phyloP scores from a whole-genome alignment of 2,797 vertebrate genomes.

The Lacerta agilis region DNA sequence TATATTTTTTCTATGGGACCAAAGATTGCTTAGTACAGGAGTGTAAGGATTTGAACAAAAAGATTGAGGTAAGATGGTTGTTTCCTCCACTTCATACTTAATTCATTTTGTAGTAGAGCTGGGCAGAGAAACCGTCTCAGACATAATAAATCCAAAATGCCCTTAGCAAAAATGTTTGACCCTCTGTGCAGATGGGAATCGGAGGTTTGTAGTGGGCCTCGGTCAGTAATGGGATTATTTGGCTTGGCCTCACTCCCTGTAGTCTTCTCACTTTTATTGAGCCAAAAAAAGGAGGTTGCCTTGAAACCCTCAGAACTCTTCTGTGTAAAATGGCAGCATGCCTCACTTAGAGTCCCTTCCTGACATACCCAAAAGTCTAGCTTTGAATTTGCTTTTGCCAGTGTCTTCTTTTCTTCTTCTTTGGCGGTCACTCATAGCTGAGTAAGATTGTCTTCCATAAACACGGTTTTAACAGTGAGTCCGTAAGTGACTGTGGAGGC shows the following conservation, averaged over 20 bases:
- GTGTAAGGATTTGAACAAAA: conserved; percentile 98
- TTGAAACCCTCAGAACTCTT: not conserved
- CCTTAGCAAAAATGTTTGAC: not conserved
- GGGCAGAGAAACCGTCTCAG: not conserved
- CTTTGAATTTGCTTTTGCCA: not conserved
- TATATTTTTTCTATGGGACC: conserved; percentile 98
- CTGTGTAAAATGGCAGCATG: not conserved
- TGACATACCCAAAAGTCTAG: not conserved
- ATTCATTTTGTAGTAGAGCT: not conserved
- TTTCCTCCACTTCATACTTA: conserved; percentile 10
- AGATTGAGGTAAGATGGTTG: conserved; percentile 89
- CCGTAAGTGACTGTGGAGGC: too few species aligned
- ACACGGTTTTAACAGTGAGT: too few species aligned
- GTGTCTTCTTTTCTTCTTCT: conserved; percentile 15
- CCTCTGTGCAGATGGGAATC: not conserved
- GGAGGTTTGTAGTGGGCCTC: not conserved
- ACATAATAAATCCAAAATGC: not conserved
- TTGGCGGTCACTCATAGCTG: too few species aligned
- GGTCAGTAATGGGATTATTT: not conserved
- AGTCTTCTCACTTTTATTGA: not conserved
- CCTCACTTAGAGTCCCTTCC: not conserved
- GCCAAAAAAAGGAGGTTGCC: not conserved
- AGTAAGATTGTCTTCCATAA: too few species aligned
- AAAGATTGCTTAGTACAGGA: conserved; percentile 98
- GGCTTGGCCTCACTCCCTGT: not conserved